phyloP scores from a whole-genome alignment of 2,113 vertebrate genomes.

The Nycticorax nycticorax region DNA sequence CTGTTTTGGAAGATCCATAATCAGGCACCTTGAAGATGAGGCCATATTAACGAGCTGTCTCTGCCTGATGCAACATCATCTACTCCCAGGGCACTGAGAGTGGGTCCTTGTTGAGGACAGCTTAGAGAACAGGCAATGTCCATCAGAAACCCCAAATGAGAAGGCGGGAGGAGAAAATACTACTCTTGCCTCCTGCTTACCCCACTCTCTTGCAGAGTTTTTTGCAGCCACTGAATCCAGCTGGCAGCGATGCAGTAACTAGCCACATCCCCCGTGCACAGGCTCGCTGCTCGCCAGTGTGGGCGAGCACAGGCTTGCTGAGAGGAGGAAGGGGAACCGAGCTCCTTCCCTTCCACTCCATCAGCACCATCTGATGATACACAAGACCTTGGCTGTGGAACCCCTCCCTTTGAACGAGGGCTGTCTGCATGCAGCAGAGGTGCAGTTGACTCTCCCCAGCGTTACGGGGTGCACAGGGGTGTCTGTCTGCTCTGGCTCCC shows the following conservation, averaged over 20 bases:
- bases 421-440: rapidly evolving
- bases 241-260: background rate
- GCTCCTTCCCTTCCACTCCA: background rate
- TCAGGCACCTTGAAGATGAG: background rate
- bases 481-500: background rate
- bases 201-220: background rate
- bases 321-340: background rate
- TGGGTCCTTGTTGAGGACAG: rapidly evolving
- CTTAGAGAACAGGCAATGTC: rapidly evolving
- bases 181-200: background rate
- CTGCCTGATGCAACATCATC: background rate
- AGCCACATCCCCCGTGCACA: background rate
- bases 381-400: rapidly evolving
- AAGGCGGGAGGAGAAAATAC: rapidly evolving
- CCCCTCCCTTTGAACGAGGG: background rate
- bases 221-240: background rate
- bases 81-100: rapidly evolving
- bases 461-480: background rate
- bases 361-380: too few species aligned
- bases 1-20: background rate
- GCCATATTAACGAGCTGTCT: background rate
- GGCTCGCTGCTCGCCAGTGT: rapidly evolving
- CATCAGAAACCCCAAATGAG: background rate
- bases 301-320: background rate
- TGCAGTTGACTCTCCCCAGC: rapidly evolving